Conservation (phyloP, 2,888 invertebrate genomes). For the Thereva nobilitata region DNA sequence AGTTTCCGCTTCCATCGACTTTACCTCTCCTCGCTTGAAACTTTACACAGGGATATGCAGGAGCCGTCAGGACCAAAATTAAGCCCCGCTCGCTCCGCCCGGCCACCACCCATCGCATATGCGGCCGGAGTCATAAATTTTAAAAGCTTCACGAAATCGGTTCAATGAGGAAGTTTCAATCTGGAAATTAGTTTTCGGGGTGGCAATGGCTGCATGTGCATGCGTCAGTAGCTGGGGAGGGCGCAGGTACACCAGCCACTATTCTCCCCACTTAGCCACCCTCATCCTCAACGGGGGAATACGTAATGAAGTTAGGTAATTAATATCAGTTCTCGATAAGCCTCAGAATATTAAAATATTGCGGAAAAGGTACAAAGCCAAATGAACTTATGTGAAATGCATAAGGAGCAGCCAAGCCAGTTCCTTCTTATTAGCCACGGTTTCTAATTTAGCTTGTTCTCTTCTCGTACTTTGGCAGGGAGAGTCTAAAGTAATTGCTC, state of each 20-base stretch:
- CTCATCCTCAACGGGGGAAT: conserved; percentile 41
- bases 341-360: conserved; percentile 44
- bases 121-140: conserved; percentile 45
- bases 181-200: conserved; percentile 45
- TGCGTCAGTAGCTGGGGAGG: conserved; percentile 1
- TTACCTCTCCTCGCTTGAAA: conserved; percentile 7
- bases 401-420: conserved; percentile 17
- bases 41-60: conserved; percentile 20
- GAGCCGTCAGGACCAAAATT: conserved; percentile 16
- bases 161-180: conserved; percentile 46
- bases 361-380: conserved; percentile 39
- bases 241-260: neutral
- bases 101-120: neutral
- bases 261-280: conserved; percentile 11
- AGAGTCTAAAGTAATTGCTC: too few species aligned
- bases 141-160: conserved; percentile 45
- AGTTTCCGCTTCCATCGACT: conserved; percentile 32
- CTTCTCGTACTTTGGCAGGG: too few species aligned
- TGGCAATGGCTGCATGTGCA: conserved; percentile 24
- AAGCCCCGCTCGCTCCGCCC: neutral
- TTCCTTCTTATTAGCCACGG: conserved; percentile 16
- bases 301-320: conserved; percentile 46
- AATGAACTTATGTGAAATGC: conserved; percentile 34
- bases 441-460: neutral
- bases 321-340: conserved; percentile 46